Percentiles rank a stretch among this genome's conserved stretches.
These are phyloP conservation scores for Agrypnus murinus DNA, from an alignment of 2,888 invertebrate genomes.

Conservation along the genomic window DNA sequence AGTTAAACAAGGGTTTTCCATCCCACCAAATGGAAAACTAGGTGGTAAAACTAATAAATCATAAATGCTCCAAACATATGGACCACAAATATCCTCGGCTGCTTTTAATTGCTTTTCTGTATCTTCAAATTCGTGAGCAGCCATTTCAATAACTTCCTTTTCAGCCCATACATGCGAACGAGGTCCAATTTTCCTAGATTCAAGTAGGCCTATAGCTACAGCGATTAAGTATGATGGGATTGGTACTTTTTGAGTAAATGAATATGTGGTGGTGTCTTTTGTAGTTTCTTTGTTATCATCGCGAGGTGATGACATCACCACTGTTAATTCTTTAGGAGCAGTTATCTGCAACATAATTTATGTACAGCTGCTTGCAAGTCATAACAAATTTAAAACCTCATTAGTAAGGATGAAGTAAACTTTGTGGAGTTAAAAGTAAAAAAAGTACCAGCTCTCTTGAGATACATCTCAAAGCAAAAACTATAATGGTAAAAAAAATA, in stretches of 20 bases:
- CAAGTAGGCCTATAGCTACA: conserved; percentile 89
- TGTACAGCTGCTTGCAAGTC: too few species aligned
- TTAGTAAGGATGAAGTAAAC: too few species aligned
- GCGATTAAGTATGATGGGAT: conserved; percentile 94
- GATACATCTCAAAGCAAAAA: too few species aligned
- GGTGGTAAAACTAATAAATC: conserved; percentile 93
- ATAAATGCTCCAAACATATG: conserved; percentile 93
- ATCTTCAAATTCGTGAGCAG: conserved; percentile 92
- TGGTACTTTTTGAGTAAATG: conserved; percentile 85
- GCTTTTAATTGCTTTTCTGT: conserved; percentile 87
- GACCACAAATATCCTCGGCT: conserved; percentile 90
- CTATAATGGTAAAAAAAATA: too few species aligned
- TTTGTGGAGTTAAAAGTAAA: too few species aligned
- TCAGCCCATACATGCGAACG: conserved; percentile 94
- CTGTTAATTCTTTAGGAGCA: conserved; percentile 84
- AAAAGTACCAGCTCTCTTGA: too few species aligned
- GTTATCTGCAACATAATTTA: conserved; percentile 77
- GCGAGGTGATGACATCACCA: conserved; percentile 88
- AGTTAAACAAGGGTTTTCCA: conserved; percentile 98
- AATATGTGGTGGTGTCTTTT: conserved; percentile 68
- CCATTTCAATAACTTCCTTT: conserved; percentile 85
- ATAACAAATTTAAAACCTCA: too few species aligned
- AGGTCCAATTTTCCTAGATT: conserved; percentile 83
- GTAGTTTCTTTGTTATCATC: conserved; percentile 71
- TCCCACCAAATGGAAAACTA: conserved; percentile 95